Evolutionary conservation across 2,113 vertebrate genomes (phyloP), one percentile per base, ranked within the genome.

Genomic region (Panurus biarmicus): DNA sequence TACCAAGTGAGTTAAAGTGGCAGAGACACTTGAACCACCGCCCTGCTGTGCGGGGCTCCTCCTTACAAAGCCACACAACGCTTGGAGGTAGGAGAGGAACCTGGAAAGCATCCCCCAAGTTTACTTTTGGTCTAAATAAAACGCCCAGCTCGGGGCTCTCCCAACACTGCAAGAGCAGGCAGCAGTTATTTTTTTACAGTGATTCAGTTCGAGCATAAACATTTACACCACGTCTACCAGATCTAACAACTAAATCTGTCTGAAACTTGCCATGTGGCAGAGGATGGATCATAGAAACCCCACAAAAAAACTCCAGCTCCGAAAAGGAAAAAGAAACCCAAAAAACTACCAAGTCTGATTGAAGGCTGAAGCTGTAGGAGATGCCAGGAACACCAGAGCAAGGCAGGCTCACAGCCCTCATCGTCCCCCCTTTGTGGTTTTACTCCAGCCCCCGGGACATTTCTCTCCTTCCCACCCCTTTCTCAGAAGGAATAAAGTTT

Each of bases 191-290:
- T 94, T 91, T 94, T 96, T 62, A 24, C 92, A 84, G 87, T 14
- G 87, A 96, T 91, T 93, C 93, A 79, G 19, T n/a, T n/a, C 11
- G 20, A 90, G 71, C 2, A 3, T 82, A 94, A 96, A 97, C 91
- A 91, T 90, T 92, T 92, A 89, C 79, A 91, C 36, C 93, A 84
- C 31, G 44, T 81, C 77, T 88, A 91, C 85, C 94, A 95, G 50
- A 86, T 60, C 89, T 85, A 87, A 85, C 69, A 42, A 84, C 86
- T 81, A 75, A 75, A 93, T 75, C 80, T 93, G 89, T 73, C 85
- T 91, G 65, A 18, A 50, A 84, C 51, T 66, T 40, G 78, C 95
- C 84, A 84, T 47, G 93, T 82, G 87, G 93, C 85, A 84, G 83
- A 57, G 57, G 2, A 57, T 3, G 42, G 65, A 88, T 77, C 36